phyloP scores from a whole-genome alignment of 1,140 invertebrate species.

The Cotesia typhae region DNA sequence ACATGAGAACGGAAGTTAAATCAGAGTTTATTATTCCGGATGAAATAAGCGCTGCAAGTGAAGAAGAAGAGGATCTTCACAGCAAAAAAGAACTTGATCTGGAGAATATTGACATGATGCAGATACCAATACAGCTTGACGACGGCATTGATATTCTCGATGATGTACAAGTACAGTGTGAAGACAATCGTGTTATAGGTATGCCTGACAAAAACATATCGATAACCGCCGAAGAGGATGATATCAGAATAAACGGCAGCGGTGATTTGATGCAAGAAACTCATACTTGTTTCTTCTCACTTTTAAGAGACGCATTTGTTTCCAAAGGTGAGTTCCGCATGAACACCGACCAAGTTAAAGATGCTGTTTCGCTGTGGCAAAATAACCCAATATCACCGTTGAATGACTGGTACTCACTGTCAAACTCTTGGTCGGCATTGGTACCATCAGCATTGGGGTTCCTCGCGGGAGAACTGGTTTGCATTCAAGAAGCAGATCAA shows the following conservation, averaged over 20 bases:
- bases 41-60: conserved; percentile 44
- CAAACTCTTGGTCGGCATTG: conserved; percentile 80
- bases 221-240: conserved; percentile 45
- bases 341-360: conserved; percentile 76
- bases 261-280: conserved; percentile 75
- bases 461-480: conserved; percentile 81
- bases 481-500: conserved; percentile 55
- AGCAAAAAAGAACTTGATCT: conserved; percentile 66
- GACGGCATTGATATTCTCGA: conserved; percentile 70
- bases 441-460: conserved; percentile 86
- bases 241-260: conserved; percentile 52
- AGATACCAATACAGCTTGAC: conserved; percentile 71
- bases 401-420: conserved; percentile 79
- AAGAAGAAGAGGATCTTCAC: conserved; percentile 51
- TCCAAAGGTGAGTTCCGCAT: conserved; percentile 84
- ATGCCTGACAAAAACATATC: conserved; percentile 58
- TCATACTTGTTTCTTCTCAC: conserved; percentile 82
- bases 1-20: conserved; percentile 51
- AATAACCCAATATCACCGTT: conserved; percentile 81
- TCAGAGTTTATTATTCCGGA: conserved; percentile 49
- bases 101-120: conserved; percentile 73
- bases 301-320: conserved; percentile 83
- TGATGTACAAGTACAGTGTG: conserved; percentile 64
- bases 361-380: conserved; percentile 81
- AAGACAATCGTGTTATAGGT: conserved; percentile 55